Evolutionary conservation across 2,113 vertebrate genomes (phyloP).

Genomic region (Actenoides hombroni): DNA sequence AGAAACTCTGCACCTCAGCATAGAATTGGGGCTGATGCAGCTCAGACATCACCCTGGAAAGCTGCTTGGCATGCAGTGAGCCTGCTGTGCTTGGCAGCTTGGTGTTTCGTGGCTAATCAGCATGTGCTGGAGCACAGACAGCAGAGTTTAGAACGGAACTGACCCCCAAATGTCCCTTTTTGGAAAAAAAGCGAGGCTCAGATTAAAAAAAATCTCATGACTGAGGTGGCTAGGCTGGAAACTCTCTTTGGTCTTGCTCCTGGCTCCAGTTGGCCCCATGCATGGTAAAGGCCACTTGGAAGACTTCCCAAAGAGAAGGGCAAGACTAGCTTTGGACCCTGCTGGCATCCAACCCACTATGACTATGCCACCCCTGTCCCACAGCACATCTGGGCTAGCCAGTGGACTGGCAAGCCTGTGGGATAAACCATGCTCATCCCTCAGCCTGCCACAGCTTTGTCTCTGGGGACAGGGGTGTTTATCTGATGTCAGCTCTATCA

Average conservation of each 20-base stretch:
- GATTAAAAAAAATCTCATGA: neutral
- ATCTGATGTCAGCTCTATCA: neutral
- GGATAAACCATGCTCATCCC: accelerated
- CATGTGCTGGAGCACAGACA: slow-evolving; percentile 7
- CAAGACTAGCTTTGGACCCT: neutral
- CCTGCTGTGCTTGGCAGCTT: slow-evolving; percentile 23
- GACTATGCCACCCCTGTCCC: neutral
- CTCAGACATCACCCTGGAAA: neutral
- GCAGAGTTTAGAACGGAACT: neutral
- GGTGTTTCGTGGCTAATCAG: neutral
- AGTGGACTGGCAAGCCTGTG: accelerated
- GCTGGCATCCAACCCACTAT: neutral
- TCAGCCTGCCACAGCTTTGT: neutral
- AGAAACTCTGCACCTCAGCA: accelerated
- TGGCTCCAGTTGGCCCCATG: neutral
- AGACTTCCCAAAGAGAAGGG: neutral
- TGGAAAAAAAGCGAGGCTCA: neutral
- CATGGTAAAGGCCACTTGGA: neutral
- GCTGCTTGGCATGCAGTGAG: slow-evolving; percentile 29
- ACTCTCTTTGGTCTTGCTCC: neutral
- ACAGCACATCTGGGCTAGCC: neutral
- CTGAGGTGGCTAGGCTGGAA: neutral
- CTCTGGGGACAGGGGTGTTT: neutral
- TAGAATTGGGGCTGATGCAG: neutral
- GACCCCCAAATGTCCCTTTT: slow-evolving; percentile 9